A percentile compares a stretch with the other conserved stretches of the same genome.
Evolutionary conservation across 2,797 vertebrate species (phyloP).

Genomic region (Macroramphosus scolopax): DNA sequence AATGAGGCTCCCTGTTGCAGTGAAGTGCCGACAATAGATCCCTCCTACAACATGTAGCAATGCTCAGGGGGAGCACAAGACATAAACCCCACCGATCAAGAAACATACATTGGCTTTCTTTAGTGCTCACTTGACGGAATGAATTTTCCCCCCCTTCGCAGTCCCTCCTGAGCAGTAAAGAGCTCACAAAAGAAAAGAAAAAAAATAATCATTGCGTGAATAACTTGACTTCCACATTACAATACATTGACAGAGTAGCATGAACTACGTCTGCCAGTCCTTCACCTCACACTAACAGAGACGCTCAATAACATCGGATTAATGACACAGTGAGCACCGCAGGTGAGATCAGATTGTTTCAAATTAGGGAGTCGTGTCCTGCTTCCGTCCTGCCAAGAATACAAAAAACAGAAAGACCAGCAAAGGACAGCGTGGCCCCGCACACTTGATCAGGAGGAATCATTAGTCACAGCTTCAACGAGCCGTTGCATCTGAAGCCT

Average conservation of each 20-base stretch:
- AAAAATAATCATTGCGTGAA: slow-evolving; percentile 2
- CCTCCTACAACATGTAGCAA: slow-evolving; percentile 19
- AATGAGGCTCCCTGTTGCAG: slow-evolving; percentile 40
- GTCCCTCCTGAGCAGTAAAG: slow-evolving; percentile 18
- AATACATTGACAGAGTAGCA: not conserved
- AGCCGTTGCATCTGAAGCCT: slow-evolving; percentile 76
- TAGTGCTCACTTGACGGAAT: slow-evolving; percentile 23
- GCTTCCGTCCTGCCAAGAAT: slow-evolving; percentile 44
- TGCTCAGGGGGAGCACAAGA: slow-evolving; percentile 26
- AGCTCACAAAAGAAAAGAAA: not conserved
- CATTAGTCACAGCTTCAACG: slow-evolving; percentile 77
- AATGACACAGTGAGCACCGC: slow-evolving; percentile 1
- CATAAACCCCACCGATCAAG: slow-evolving; percentile 25
- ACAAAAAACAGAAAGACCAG: no score
- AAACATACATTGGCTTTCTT: slow-evolving; percentile 29
- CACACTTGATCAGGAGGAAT: slow-evolving; percentile 73
- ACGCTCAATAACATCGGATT: slow-evolving; percentile 17
- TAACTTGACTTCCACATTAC: not conserved
- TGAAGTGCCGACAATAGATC: slow-evolving; percentile 14
- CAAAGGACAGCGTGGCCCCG: slow-evolving; percentile 74
- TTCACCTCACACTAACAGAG: slow-evolving; percentile 11
- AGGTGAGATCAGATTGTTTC: slow-evolving; percentile 31
- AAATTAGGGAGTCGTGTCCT: slow-evolving; percentile 13
- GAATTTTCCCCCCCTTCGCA: slow-evolving; percentile 2
- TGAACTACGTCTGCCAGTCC: slow-evolving; percentile 1